A percentile compares a stretch with the other conserved stretches of the same genome.
These are phyloP conservation scores for Pomacea maculata DNA, from an alignment of 1,140 invertebrate species.

Conservation along the genomic window DNA sequence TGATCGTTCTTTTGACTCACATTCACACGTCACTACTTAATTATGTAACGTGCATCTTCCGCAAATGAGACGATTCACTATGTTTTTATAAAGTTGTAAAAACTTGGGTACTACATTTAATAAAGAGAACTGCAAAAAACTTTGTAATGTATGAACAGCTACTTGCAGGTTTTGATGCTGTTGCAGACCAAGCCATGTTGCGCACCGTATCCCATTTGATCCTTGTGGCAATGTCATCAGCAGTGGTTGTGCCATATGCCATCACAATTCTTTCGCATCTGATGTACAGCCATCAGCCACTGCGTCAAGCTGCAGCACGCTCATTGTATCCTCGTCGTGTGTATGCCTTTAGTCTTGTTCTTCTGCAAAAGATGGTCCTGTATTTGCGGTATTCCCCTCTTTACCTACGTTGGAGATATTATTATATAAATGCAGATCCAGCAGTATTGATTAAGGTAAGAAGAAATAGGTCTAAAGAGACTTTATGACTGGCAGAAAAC, in stretches of 20 bases:
- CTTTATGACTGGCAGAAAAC: not conserved
- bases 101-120: no score
- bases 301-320: slow-evolving; percentile 40
- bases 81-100: no score
- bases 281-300: slow-evolving; percentile 55
- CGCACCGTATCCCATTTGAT: slow-evolving; percentile 26
- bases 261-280: slow-evolving; percentile 54
- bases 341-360: slow-evolving; percentile 53
- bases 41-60: no score
- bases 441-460: slow-evolving; percentile 55
- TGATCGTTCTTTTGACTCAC: no score
- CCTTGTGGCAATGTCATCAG: slow-evolving; percentile 39
- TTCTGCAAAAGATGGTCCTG: slow-evolving; percentile 49
- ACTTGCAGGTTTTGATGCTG: no score
- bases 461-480: not conserved
- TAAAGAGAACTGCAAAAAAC: no score
- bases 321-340: slow-evolving; percentile 60
- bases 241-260: slow-evolving; percentile 57
- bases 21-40: no score
- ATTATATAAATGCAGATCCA: slow-evolving; percentile 48
- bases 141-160: no score
- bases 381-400: slow-evolving; percentile 47
- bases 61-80: no score
- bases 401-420: slow-evolving; percentile 52
- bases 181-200: slow-evolving; percentile 25